Conservation (phyloP, 1,140 invertebrate genomes). For the Oryzaephilus surinamensis region DNA sequence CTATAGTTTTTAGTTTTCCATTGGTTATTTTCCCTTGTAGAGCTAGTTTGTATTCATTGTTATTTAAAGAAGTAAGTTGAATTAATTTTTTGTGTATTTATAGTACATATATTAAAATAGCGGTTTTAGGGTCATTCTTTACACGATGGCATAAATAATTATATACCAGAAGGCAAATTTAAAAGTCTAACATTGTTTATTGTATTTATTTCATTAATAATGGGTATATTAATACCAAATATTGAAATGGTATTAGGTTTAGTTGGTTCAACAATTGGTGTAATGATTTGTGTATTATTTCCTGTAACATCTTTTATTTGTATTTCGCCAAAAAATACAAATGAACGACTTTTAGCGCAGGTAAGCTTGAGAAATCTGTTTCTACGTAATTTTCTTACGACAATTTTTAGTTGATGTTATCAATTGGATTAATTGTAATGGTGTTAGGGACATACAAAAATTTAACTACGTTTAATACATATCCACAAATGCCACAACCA, state of each 20-base stretch:
- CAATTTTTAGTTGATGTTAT: conserved; percentile 52
- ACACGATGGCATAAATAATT: conserved; percentile 43
- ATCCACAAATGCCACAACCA: conserved; percentile 21
- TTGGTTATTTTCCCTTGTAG: conserved; percentile 94
- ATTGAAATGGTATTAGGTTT: conserved; percentile 89
- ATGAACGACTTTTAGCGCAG: conserved; percentile 60
- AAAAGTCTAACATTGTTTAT: conserved; percentile 69
- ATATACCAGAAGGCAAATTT: conserved; percentile 72
- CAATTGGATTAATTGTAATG: conserved; percentile 69
- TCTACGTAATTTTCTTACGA: conserved; percentile 13
- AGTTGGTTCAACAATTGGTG: conserved; percentile 88
- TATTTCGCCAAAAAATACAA: conserved; percentile 60
- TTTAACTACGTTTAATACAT: conserved; percentile 64
- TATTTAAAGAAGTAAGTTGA: conserved; percentile 68
- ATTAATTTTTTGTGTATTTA: not conserved
- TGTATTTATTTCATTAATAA: conserved; percentile 58
- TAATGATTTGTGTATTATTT: conserved; percentile 87
- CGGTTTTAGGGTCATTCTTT: no score
- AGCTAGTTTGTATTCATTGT: conserved; percentile 82
- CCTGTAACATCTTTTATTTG: conserved; percentile 70
- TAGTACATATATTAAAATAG: no score
- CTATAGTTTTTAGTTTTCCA: conserved; percentile 91
- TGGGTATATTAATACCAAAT: conserved; percentile 70
- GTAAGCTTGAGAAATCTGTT: conserved; percentile 32
- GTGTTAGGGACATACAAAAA: conserved; percentile 80